Conservation (phyloP, 2,888 invertebrate genomes). For the Dryomyza anilis region DNA sequence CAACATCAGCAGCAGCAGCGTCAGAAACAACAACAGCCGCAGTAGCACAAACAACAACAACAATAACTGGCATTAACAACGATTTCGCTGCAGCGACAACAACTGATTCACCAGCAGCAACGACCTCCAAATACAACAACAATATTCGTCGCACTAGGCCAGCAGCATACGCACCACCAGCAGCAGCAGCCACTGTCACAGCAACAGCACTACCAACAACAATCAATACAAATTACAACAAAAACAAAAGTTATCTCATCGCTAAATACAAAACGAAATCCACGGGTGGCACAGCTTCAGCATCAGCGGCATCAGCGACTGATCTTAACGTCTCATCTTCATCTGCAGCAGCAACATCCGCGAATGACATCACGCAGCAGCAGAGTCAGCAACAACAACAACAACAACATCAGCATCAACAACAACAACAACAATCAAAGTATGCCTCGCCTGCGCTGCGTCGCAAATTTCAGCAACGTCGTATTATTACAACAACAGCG, state of each 20-base stretch:
- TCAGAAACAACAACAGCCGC: constrained; percentile 34
- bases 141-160: constrained; percentile 45
- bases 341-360: constrained; percentile 37
- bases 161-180: constrained; percentile 32
- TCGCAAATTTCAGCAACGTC: constrained; percentile 51
- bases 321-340: constrained; percentile 26
- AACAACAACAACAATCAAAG: constrained; percentile 40
- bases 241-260: constrained; percentile 8
- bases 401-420: constrained; percentile 34
- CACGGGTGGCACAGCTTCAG: constrained; percentile 25
- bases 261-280: constrained; percentile 28
- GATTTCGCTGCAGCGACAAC: constrained; percentile 27
- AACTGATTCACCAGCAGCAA: constrained; percentile 25
- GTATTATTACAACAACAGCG: constrained; percentile 44
- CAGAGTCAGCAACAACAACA: constrained; percentile 28
- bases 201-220: constrained; percentile 29
- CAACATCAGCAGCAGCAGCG: constrained; percentile 29
- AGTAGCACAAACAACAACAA: constrained; percentile 32
- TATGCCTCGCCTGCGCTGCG: constrained; percentile 42
- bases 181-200: constrained; percentile 33
- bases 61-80: constrained; percentile 29
- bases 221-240: constrained; percentile 13
- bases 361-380: constrained; percentile 41
- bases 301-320: constrained; percentile 16
- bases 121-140: constrained; percentile 52